These are phyloP conservation scores for Ectropis grisescens DNA, from an alignment of 1,140 invertebrate species.

Conservation along the genomic window DNA sequence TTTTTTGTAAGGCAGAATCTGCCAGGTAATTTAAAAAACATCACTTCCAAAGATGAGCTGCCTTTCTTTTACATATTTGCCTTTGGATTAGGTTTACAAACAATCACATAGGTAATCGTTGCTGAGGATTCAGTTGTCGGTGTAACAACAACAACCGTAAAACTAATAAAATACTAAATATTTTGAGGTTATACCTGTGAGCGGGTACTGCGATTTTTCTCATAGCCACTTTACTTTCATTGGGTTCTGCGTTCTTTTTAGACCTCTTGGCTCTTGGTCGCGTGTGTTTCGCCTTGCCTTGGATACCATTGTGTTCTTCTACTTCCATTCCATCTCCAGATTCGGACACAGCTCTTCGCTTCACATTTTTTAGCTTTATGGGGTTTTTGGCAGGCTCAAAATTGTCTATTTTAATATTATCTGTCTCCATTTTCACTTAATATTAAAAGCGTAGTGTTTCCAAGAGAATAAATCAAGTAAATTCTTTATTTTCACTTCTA, in stretches of 20 bases:
- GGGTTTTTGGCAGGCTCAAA: conserved; percentile 69
- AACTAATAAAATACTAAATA: too few relatives aligned
- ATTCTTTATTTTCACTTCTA: too few relatives aligned
- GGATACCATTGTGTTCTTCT: conserved; percentile 74
- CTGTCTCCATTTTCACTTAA: conserved; percentile 41
- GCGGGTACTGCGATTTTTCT: conserved; percentile 76
- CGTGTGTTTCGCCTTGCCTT: conserved; percentile 69
- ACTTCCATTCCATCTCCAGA: conserved; percentile 73
- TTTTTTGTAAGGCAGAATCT: too few relatives aligned
- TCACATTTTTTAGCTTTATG: conserved; percentile 62
- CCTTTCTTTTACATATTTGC: too few relatives aligned
- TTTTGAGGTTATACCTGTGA: conserved; percentile 59
- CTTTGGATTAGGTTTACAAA: too few relatives aligned
- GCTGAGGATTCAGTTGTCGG: too few relatives aligned
- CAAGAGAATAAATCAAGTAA: too few relatives aligned
- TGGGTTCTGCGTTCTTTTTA: conserved; percentile 69
- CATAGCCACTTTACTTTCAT: conserved; percentile 71
- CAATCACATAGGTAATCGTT: too few relatives aligned
- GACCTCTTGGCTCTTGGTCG: conserved; percentile 65
- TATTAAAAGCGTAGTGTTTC: too few relatives aligned
- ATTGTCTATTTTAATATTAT: conserved; percentile 71
- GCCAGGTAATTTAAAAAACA: too few relatives aligned
- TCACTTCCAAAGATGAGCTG: too few relatives aligned
- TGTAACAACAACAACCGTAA: too few relatives aligned
- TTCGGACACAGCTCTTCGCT: conserved; percentile 63